These are phyloP conservation scores for Nipponia nippon DNA, from an alignment of 2,113 vertebrate species.

Conservation along the genomic window DNA sequence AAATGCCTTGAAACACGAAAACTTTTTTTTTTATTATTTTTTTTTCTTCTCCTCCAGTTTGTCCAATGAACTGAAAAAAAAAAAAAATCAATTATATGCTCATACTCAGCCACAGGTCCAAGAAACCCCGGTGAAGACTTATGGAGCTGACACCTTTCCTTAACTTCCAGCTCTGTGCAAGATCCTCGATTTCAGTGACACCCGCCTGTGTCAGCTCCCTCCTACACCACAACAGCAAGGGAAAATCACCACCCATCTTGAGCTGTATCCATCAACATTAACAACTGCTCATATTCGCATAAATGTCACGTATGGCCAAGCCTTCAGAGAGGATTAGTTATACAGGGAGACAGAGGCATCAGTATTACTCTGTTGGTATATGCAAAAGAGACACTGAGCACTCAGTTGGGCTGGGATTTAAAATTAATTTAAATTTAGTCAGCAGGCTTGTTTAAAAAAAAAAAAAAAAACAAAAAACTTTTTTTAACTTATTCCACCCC, in stretches of 20 bases:
- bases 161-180: not conserved
- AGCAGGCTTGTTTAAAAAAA: not conserved
- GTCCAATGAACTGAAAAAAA: not conserved
- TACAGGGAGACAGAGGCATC: not conserved
- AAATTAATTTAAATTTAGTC: conserved; percentile 43
- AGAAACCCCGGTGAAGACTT: not conserved
- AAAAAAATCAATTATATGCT: not conserved
- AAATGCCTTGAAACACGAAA: not conserved
- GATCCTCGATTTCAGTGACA: not conserved
- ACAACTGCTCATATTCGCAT: not conserved
- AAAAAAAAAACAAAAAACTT: no score
- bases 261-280: not conserved
- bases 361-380: not conserved
- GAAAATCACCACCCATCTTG: not conserved
- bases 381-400: not conserved
- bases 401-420: not conserved
- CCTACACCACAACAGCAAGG: not conserved
- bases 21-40: not conserved
- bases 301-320: not conserved
- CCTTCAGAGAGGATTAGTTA: conserved; percentile 11
- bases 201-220: not conserved
- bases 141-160: not conserved
- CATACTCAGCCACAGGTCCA: not conserved
- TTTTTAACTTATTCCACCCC: conserved; percentile 35
- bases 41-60: not conserved